Base-by-base conservation (phyloP, 2,113 vertebrate genomes). In the Arenaria interpres region DNA sequence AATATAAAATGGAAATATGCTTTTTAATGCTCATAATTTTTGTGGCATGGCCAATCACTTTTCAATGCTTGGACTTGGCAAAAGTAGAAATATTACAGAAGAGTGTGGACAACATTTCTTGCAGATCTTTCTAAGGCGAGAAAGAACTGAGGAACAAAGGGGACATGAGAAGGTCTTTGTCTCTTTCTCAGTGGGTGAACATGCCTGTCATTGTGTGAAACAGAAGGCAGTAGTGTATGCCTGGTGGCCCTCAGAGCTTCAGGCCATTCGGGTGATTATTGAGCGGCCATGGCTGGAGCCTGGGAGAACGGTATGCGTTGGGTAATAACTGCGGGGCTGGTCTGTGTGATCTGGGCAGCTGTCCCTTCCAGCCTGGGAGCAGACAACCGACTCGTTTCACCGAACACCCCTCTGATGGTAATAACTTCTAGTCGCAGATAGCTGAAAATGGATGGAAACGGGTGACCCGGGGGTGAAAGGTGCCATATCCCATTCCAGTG, bases 151-250 rank as follows among this genome's bases (percentile, higher is more conserved):
- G 67, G 37, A 92, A 88, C 79, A 96, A 95, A 91, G 67, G 41
- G 37, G 41, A 83, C 67, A 91, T 95, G 89, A 96, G 96, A 87
- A 79, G 63, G 78, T 62, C 96, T 95, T 96, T 96, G 94, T 95
- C 54, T 95, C 46, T 85, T 69, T 95, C 95, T 89, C 91, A 80
- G 86, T 95, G 95, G 90, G 77, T 88, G 81, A 82, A 63, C 91
- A 85, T 93, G 89, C 57, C 89, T 88, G 43, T 74, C 86, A 74
- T 57, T 91, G 85, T 95, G 66, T 66, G 94, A 83, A 82, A 96
- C 94, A 97, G 96, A 97, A 93, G 84, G 89, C 95, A 82, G 50
- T 10, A 95, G 94, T 96, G 92, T 95, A 10, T 79, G 92, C 66
- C 89, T 95, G 92, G 95, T 97, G 89, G 89, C 87, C 78, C 63